Conservation (phyloP, 2,888 invertebrate genomes). For the Polydrusus cervinus region DNA sequence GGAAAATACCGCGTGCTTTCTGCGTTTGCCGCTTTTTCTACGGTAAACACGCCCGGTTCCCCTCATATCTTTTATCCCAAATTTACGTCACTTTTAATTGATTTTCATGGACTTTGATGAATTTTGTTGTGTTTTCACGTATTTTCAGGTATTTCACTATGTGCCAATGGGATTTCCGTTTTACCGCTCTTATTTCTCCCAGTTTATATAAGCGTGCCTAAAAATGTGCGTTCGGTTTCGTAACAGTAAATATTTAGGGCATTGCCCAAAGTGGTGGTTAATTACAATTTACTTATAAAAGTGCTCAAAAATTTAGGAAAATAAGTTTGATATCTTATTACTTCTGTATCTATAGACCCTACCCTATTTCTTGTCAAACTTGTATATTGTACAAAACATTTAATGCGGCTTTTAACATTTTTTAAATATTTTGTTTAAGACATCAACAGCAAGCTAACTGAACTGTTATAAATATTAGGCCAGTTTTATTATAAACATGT, state of each 20-base stretch:
- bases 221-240: conserved; percentile 20
- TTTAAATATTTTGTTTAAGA: too few relatives aligned
- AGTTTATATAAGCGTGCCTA: conserved; percentile 26
- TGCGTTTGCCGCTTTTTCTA: conserved; percentile 64
- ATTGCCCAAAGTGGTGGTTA: conserved; percentile 6
- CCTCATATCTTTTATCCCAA: conserved; percentile 16
- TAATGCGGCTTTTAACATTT: too few relatives aligned
- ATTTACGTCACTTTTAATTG: conserved; percentile 16
- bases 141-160: conserved; percentile 20
- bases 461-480: not conserved
- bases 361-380: not conserved
- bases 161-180: conserved; percentile 11
- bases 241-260: conserved; percentile 17
- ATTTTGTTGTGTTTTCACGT: conserved; percentile 15
- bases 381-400: too few relatives aligned
- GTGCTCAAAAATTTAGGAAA: not conserved
- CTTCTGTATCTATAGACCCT: not conserved
- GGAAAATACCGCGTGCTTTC: conserved; percentile 70
- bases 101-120: conserved; percentile 7
- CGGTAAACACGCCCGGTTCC: conserved; percentile 30
- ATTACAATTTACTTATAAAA: not conserved
- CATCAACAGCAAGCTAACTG: too few relatives aligned
- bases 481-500: not conserved
- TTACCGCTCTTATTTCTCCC: conserved; percentile 13
- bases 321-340: not conserved